Evolutionary conservation across 2,113 vertebrate genomes (phyloP).

Genomic region (Toxotes jaculatrix): DNA sequence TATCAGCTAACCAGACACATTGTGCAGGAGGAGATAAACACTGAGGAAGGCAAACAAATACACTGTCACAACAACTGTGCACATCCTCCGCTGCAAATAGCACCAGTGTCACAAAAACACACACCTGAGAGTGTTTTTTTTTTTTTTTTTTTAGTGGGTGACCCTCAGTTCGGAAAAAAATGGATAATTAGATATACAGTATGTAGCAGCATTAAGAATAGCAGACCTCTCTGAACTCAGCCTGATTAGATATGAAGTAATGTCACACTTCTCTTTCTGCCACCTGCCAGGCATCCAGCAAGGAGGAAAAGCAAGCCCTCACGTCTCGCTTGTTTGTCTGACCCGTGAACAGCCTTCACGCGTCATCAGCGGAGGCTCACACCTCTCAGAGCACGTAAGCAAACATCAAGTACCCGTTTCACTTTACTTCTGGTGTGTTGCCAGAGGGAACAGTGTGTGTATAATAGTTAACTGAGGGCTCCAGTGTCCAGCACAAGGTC

Average conservation of each 20-base stretch:
- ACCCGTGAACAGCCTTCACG: slow-evolving; percentile 5
- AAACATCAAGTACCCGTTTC: slow-evolving; percentile 55
- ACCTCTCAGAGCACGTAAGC: slow-evolving; percentile 47
- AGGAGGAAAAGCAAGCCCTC: not conserved
- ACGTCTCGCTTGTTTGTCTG: slow-evolving; percentile 17
- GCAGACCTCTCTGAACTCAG: not conserved
- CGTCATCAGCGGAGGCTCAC: slow-evolving; percentile 44
- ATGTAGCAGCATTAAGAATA: too few relatives aligned
- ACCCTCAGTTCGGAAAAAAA: not conserved
- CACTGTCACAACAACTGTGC: not conserved
- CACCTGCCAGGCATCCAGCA: not conserved
- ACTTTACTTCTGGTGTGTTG: slow-evolving; percentile 12
- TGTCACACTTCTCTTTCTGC: not conserved
- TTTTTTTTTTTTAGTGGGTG: not conserved
- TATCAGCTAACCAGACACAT: slow-evolving; percentile 2
- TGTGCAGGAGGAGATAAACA: slow-evolving; percentile 4
- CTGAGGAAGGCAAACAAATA: slow-evolving; percentile 22
- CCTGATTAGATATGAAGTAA: not conserved
- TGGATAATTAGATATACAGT: too few relatives aligned
- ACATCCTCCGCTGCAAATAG: not conserved
- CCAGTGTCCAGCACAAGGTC: slow-evolving; percentile 13
- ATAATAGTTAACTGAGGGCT: slow-evolving; percentile 44
- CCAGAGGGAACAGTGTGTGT: not conserved
- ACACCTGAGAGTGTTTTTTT: not conserved
- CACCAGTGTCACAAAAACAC: not conserved